A percentile compares a stretch with the other conserved stretches of the same genome.
phyloP scores from a whole-genome alignment of 2,888 invertebrate species.

The Lithosia quadra region DNA sequence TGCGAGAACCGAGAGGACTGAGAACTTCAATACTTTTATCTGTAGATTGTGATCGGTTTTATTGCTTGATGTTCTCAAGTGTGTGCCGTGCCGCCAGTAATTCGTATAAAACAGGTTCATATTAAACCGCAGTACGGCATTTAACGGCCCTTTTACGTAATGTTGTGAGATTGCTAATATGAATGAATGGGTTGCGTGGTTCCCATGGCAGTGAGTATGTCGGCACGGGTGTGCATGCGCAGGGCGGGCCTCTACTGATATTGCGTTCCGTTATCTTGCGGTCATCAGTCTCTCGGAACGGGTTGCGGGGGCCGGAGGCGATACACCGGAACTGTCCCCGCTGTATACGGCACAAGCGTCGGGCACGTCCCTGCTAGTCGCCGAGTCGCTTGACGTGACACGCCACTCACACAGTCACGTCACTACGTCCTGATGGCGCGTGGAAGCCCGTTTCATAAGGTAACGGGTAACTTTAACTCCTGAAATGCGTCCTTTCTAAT shows the following conservation, averaged over 20 bases:
- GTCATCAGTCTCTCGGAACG: constrained; percentile 80
- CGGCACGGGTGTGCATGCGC: constrained; percentile 53
- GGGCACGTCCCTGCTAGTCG: constrained; percentile 55
- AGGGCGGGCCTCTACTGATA: constrained; percentile 68
- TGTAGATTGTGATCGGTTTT: constrained; percentile 39
- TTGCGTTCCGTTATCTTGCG: constrained; percentile 81
- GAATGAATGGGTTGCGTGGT: constrained; percentile 62
- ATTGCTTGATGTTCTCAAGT: constrained; percentile 45
- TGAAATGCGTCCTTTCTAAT: constrained; percentile 8
- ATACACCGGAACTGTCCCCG: constrained; percentile 78
- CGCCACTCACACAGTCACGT: constrained; percentile 30
- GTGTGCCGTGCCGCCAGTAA: constrained; percentile 54
- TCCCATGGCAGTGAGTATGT: constrained; percentile 60
- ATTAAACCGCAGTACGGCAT: constrained; percentile 55
- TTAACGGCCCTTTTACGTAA: constrained; percentile 65
- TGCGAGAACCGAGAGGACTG: constrained; percentile 17
- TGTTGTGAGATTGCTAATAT: constrained; percentile 60
- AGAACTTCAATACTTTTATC: constrained; percentile 26
- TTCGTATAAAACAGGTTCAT: constrained; percentile 61
- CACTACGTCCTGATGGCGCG: constrained; percentile 42
- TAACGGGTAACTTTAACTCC: neutral
- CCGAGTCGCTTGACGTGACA: constrained; percentile 46
- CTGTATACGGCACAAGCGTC: constrained; percentile 70
- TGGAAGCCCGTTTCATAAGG: constrained; percentile 15
- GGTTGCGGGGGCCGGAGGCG: constrained; percentile 73